These are phyloP conservation scores for Enteromius mattozi DNA, from an alignment of 2,797 vertebrate species.

Conservation along the genomic window DNA sequence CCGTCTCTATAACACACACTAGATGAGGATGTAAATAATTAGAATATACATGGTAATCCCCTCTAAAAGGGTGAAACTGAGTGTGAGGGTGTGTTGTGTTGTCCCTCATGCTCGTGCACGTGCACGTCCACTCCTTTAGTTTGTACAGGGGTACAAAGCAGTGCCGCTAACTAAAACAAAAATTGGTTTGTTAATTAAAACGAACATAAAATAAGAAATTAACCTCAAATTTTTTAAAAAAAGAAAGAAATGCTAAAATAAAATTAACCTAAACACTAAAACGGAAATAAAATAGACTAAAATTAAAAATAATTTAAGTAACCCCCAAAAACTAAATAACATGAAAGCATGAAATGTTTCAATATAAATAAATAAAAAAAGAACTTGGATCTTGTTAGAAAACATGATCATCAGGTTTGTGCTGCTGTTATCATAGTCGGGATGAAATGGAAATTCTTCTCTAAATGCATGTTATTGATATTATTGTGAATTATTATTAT, in stretches of 20 bases:
- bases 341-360: not conserved
- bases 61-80: constrained; percentile 32
- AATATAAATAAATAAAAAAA: not conserved
- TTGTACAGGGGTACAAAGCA: not conserved
- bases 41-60: constrained; percentile 22
- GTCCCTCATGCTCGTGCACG: not conserved
- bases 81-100: constrained; percentile 20
- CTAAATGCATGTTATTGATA: not conserved
- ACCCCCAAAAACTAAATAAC: not conserved
- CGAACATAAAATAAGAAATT: not conserved
- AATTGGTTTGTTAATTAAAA: not conserved
- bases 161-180: not conserved
- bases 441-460: not conserved
- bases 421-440: not conserved
- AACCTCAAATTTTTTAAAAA: not conserved
- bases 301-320: not conserved
- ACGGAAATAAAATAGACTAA: not conserved
- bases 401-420: not conserved
- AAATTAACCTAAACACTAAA: not conserved
- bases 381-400: not conserved
- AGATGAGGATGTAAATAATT: constrained; percentile 40
- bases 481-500: too few relatives aligned
- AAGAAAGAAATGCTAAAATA: not conserved
- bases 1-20: constrained; percentile 19
- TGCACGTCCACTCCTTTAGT: too few relatives aligned